phyloP scores from a whole-genome alignment of 2,888 invertebrate species.

The Cantharis nigra region DNA sequence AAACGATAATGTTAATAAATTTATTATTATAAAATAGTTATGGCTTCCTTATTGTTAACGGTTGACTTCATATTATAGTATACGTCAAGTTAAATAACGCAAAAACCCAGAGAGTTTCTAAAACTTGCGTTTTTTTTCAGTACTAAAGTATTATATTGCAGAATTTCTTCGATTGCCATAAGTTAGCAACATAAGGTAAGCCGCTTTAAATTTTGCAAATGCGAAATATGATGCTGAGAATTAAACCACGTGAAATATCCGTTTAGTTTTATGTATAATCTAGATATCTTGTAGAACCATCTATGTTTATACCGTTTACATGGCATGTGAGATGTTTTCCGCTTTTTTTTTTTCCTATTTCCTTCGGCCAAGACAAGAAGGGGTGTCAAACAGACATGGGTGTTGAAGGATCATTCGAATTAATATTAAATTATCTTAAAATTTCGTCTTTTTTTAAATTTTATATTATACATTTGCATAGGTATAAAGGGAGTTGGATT shows the following conservation, averaged over 20 bases:
- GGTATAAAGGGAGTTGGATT: no score
- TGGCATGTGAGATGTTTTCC: background rate
- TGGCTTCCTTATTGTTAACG: background rate
- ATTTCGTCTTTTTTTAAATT: no score
- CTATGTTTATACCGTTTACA: background rate
- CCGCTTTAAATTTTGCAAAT: slow-evolving; percentile 2
- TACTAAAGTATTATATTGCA: slow-evolving; percentile 10
- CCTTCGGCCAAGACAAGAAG: background rate
- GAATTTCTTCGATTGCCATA: slow-evolving; percentile 20
- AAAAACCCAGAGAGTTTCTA: background rate
- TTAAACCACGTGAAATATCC: slow-evolving; percentile 13
- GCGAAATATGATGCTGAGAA: slow-evolving; percentile 15
- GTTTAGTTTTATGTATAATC: background rate
- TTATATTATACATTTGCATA: no score
- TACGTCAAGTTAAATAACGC: background rate
- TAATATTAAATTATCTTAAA: no score
- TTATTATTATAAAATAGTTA: background rate
- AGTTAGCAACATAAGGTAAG: slow-evolving; percentile 20
- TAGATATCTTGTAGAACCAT: background rate
- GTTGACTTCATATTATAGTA: background rate
- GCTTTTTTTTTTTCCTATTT: background rate
- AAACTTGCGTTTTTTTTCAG: background rate
- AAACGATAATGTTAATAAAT: background rate
- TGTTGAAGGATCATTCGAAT: no score
- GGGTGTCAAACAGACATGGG: no score